These are phyloP conservation scores for Xiphorhynchus elegans DNA, from an alignment of 2,113 vertebrate genomes.

Conservation along the genomic window DNA sequence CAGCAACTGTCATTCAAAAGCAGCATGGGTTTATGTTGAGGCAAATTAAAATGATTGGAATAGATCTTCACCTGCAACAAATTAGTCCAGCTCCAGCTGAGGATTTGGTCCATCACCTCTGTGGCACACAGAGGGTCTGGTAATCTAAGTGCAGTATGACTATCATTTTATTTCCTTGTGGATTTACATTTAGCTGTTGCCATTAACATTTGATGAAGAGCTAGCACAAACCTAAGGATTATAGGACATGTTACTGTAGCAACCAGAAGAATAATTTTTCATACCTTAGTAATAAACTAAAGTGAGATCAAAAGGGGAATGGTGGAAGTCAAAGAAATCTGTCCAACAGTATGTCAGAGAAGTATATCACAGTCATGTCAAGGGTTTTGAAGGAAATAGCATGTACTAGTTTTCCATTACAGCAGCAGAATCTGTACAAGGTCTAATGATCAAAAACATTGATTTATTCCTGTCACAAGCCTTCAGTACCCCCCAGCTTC, in stretches of 20 bases:
- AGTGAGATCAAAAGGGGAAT: neutral
- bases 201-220: neutral
- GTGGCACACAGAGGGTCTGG: accelerated
- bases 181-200: neutral
- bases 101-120: neutral
- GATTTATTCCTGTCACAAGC: conserved; percentile 58
- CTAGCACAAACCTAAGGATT: neutral
- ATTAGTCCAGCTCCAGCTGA: neutral
- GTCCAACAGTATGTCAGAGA: neutral
- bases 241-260: neutral
- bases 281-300: neutral
- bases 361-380: neutral
- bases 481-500: conserved; percentile 11
- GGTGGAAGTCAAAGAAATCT: neutral
- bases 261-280: neutral
- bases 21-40: neutral
- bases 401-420: neutral
- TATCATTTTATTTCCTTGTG: neutral
- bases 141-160: neutral
- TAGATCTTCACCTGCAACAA: neutral
- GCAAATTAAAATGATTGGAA: neutral
- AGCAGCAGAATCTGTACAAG: conserved; percentile 25
- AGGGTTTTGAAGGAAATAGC: conserved; percentile 27
- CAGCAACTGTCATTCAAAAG: neutral
- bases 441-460: conserved; percentile 60